Evolutionary conservation across 1,140 invertebrate species (phyloP).

Genomic region (Dreissena polymorpha): DNA sequence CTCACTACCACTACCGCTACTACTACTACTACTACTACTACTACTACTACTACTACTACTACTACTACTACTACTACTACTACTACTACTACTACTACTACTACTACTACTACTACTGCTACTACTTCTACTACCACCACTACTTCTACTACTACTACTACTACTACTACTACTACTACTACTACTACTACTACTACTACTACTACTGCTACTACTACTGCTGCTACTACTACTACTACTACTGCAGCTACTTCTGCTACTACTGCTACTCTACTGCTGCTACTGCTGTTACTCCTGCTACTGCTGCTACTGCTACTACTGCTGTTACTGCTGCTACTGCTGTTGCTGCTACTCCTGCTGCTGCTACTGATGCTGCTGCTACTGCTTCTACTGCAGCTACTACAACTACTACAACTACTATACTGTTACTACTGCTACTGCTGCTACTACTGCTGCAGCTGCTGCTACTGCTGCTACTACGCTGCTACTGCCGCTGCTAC

Average conservation of each 20-base stretch:
- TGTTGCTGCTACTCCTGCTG: too few relatives aligned
- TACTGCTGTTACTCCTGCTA: too few relatives aligned
- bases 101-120: constrained; percentile 8
- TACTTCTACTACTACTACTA: not conserved
- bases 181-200: constrained; percentile 7
- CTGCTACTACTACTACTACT: constrained; percentile 7
- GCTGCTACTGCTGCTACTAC: constrained; percentile 12
- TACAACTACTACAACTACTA: too few relatives aligned
- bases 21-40: too few relatives aligned
- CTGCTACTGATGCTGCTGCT: too few relatives aligned
- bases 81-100: constrained; percentile 8
- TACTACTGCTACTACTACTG: constrained; percentile 7
- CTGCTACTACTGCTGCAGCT: too few relatives aligned
- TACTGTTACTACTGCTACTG: constrained; percentile 34
- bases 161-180: constrained; percentile 7
- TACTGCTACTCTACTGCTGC: too few relatives aligned
- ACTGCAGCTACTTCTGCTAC: too few relatives aligned
- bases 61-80: constrained; percentile 7
- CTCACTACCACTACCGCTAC: too few relatives aligned
- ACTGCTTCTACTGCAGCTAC: too few relatives aligned
- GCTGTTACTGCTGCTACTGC: constrained; percentile 10
- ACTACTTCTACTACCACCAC: too few relatives aligned
- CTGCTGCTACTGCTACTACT: constrained; percentile 18
- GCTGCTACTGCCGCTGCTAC: constrained; percentile 23
- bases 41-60: constrained; percentile 7